Percentiles rank a stretch among this genome's conserved stretches.
Evolutionary conservation across 2,113 vertebrate species (phyloP).

Genomic region (Herpetotheres cachinnans): DNA sequence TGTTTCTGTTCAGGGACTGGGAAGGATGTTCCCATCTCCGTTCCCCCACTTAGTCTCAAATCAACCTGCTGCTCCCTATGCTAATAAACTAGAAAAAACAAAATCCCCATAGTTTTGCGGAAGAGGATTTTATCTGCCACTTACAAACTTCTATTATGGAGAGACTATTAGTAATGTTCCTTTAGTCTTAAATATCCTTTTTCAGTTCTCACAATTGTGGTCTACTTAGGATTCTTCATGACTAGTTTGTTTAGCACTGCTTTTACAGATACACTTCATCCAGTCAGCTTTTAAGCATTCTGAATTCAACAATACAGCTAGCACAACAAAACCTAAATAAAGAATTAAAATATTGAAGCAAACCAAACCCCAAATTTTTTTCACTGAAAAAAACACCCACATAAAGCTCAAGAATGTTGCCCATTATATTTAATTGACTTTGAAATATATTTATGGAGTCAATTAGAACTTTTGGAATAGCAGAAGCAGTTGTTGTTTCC

Average conservation of each 20-base stretch:
- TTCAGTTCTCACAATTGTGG: accelerated
- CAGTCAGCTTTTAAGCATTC: background rate
- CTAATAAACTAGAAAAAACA: background rate
- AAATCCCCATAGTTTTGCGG: background rate
- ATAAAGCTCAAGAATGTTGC: background rate
- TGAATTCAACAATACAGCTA: background rate
- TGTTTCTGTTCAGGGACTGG: background rate
- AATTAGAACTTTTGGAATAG: background rate
- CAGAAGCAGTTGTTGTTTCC: background rate
- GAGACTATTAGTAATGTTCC: background rate
- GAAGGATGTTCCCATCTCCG: background rate
- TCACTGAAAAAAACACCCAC: background rate
- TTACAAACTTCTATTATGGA: background rate
- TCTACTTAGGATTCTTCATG: background rate
- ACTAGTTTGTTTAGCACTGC: background rate
- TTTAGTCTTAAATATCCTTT: background rate
- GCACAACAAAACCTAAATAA: background rate
- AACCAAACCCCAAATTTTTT: background rate
- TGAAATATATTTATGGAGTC: background rate
- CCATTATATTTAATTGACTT: background rate
- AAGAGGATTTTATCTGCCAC: background rate
- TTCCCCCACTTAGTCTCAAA: background rate
- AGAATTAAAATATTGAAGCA: background rate
- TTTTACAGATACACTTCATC: background rate
- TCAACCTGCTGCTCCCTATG: background rate